A percentile compares a stretch with the other conserved stretches of the same genome.
These are phyloP conservation scores for Nasonia longicornis DNA, from an alignment of 1,140 invertebrate species.

Conservation along the genomic window DNA sequence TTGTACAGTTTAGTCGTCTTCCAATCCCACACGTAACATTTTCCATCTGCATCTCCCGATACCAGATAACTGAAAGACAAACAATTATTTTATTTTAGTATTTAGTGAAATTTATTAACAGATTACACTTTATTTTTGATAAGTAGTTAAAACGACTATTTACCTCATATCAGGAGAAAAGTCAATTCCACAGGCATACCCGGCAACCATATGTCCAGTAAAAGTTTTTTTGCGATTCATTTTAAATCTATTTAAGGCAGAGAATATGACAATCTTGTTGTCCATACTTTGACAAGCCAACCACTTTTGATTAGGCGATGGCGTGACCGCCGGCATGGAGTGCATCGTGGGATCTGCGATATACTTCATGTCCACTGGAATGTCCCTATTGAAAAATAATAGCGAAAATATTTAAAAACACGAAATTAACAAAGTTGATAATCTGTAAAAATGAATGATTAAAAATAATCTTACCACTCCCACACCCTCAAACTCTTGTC, in stretches of 20 bases:
- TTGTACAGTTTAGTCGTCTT: conserved; percentile 98
- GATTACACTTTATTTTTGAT: not conserved
- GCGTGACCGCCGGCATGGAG: conserved; percentile 96
- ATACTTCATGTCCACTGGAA: conserved; percentile 99
- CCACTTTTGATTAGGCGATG: conserved; percentile 98
- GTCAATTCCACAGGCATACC: conserved; percentile 97
- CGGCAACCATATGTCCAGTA: conserved; percentile 98
- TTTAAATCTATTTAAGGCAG: conserved; percentile 96
- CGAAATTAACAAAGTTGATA: conserved; percentile 4
- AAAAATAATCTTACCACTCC: conserved; percentile 86
- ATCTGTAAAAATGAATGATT: conserved; percentile 31
- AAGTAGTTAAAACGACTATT: not conserved
- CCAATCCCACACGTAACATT: conserved; percentile 99
- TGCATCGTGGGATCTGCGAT: conserved; percentile 99
- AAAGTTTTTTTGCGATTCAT: conserved; percentile 98
- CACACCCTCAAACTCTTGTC: conserved; percentile 99
- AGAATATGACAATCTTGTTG: conserved; percentile 99
- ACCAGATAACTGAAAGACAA: conserved; percentile 87
- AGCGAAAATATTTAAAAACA: conserved; percentile 23
- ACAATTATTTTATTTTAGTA: conserved; percentile 22
- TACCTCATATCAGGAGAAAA: conserved; percentile 99
- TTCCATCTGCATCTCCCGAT: conserved; percentile 99
- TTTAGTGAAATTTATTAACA: conserved; percentile 6
- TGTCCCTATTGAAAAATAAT: conserved; percentile 79
- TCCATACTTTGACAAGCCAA: conserved; percentile 99